Base-by-base conservation (phyloP, 2,797 vertebrate genomes). In the Brotula barbata region DNA sequence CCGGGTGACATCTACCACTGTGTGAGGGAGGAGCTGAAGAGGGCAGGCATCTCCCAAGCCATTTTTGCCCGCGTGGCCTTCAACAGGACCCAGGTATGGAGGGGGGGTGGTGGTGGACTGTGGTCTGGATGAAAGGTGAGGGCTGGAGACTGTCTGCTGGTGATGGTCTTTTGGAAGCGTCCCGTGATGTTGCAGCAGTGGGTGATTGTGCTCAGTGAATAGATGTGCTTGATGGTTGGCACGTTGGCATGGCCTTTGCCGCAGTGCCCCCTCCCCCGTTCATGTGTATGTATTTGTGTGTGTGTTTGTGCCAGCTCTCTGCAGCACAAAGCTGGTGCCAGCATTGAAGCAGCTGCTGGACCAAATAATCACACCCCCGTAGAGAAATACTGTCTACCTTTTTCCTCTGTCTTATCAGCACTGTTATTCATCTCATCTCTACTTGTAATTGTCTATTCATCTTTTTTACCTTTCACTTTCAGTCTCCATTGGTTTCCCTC, bases 31-130 rank as follows among this genome's bases (percentile, higher is more conserved):
- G 97, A 99, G 85, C 91, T 99, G 84, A 99, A 99, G 91, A 92
- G 97, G 82, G 97, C 97, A 31, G 96, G 95, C 82, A 98, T 99
- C 89, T 99, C 97, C 57, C 97, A 99, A 89, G 97, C 97, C 75
- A 93, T 99, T 85, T 99, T 99, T 86, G 97, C 97, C 78, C 93
- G 97, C 28, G 97, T 99, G 90, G 97, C 97, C 88, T 99, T 99
- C 90, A 99, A 99, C 91, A 93, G 97, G 91, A 99, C 97, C 84
- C 97, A 99, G 97, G 96, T 98, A 91, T 87, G 86, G 60, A 49
- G n/a, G 13, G 23, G 12, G 23, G 22, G 13, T 17, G 8, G 16
- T 7, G 25, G 11, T 31, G 13, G 45, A 47, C 20, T 47, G 12
- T 43, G 46, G 48, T 23, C 17, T 25, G 25, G 28, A 33, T 23